These are phyloP conservation scores for Acanthurus lineatus DNA, from an alignment of 2,797 vertebrate genomes.

Conservation along the genomic window DNA sequence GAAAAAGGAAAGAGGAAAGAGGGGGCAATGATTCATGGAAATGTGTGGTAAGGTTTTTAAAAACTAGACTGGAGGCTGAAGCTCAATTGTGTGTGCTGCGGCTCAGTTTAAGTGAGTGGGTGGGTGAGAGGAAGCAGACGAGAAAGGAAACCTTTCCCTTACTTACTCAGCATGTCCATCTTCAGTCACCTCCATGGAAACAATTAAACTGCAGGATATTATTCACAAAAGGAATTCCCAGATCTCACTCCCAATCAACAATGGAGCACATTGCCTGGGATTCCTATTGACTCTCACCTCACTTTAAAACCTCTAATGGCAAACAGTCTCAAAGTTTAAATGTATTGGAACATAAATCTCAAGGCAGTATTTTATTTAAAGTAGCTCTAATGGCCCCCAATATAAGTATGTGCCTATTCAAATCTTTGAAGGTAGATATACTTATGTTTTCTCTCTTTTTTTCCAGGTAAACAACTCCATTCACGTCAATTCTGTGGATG, in stretches of 20 bases:
- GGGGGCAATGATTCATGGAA: conserved; percentile 3
- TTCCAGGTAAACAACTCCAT: conserved; percentile 92
- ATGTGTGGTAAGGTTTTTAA: conserved; percentile 9
- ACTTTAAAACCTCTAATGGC: background rate
- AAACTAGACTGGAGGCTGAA: background rate
- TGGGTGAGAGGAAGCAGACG: conserved; percentile 11
- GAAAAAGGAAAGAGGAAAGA: background rate
- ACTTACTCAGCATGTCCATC: conserved; percentile 14
- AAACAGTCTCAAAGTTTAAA: background rate
- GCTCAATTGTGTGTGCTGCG: background rate
- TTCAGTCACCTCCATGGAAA: conserved; percentile 11
- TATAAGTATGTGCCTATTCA: background rate
- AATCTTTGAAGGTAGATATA: background rate
- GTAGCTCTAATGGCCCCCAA: background rate
- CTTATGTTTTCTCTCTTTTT: background rate
- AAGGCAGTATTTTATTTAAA: background rate
- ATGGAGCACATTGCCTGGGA: conserved; percentile 19
- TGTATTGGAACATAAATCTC: background rate
- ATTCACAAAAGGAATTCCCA: conserved; percentile 39
- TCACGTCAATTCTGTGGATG: conserved; percentile 91
- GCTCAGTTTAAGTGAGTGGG: background rate
- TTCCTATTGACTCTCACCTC: conserved; percentile 13
- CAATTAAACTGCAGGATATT: conserved; percentile 48
- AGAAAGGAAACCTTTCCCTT: conserved; percentile 2
- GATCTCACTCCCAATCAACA: conserved; percentile 17